These are phyloP conservation scores for Panorpa germanica DNA, from an alignment of 2,888 invertebrate genomes.

Conservation along the genomic window DNA sequence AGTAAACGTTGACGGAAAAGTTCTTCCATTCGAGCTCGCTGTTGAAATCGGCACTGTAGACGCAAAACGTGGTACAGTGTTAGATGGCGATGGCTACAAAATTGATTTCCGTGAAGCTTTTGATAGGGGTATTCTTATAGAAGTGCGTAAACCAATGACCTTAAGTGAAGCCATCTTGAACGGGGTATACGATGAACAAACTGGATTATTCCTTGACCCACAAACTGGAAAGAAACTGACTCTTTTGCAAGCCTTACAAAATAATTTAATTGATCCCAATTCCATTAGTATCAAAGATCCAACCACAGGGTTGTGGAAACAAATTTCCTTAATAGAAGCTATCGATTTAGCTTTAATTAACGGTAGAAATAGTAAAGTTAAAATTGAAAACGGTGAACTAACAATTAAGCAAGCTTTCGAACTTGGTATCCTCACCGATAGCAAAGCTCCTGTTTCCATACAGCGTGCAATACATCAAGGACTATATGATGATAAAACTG, in stretches of 20 bases:
- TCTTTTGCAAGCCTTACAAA: conserved; percentile 63
- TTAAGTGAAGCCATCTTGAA: conserved; percentile 67
- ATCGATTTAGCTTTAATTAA: conserved; percentile 57
- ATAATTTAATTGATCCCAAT: conserved; percentile 64
- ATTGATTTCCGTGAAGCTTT: conserved; percentile 72
- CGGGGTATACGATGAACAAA: conserved; percentile 56
- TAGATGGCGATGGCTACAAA: conserved; percentile 35
- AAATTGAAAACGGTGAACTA: conserved; percentile 47
- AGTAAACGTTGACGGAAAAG: conserved; percentile 62
- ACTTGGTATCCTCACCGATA: conserved; percentile 60
- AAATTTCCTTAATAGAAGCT: conserved; percentile 60
- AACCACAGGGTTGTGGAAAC: conserved; percentile 53
- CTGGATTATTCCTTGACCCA: conserved; percentile 71
- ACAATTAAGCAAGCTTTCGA: conserved; percentile 60
- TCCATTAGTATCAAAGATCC: conserved; percentile 69
- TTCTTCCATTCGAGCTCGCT: conserved; percentile 68
- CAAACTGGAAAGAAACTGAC: conserved; percentile 58
- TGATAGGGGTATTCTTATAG: conserved; percentile 63
- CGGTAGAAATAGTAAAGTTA: conserved; percentile 47
- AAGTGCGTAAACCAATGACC: conserved; percentile 63
- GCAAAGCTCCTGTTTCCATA: conserved; percentile 60
- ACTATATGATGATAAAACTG: conserved; percentile 59
- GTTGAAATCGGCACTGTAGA: conserved; percentile 60
- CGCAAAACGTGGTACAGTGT: conserved; percentile 49
- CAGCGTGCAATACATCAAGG: conserved; percentile 77